Evolutionary conservation across 2,888 invertebrate genomes (phyloP).

Genomic region (Timandra comae): DNA sequence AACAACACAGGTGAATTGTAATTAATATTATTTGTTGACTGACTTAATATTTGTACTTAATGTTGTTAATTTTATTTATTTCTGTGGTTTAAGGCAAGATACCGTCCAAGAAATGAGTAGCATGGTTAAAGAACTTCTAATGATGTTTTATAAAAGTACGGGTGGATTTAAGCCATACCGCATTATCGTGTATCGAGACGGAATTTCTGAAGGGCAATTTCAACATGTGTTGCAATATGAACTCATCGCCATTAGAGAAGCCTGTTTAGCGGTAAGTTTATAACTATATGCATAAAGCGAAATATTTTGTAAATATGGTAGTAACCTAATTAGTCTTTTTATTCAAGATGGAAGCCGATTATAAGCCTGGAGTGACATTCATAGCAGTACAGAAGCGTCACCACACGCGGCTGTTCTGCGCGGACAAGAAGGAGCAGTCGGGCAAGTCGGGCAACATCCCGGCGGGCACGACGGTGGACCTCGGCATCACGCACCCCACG

Average conservation of each 20-base stretch:
- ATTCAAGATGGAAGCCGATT: conserved; percentile 90
- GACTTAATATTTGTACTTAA: too few species aligned
- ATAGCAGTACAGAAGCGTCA: conserved; percentile 99
- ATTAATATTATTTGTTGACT: too few species aligned
- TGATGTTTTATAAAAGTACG: conserved; percentile 99
- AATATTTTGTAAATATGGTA: not conserved
- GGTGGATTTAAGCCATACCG: conserved; percentile 99
- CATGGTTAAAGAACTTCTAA: conserved; percentile 98
- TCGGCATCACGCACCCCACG: conserved; percentile 99
- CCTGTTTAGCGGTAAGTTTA: conserved; percentile 83
- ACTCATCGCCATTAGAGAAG: conserved; percentile 97
- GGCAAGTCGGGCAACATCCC: conserved; percentile 99
- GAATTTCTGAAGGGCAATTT: conserved; percentile 99
- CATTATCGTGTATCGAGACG: conserved; percentile 98
- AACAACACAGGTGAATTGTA: conserved; percentile 93
- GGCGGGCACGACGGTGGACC: conserved; percentile 99
- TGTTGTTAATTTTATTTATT: conserved; percentile 7
- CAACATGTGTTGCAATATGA: conserved; percentile 97
- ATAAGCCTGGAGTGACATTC: conserved; percentile 98
- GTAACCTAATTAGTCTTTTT: not conserved
- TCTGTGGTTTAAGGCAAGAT: conserved; percentile 94
- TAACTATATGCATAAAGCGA: not conserved
- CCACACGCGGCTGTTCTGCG: conserved; percentile 98
- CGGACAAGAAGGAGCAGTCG: conserved; percentile 99
- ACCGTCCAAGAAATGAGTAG: conserved; percentile 99